Base-by-base conservation (phyloP, 2,888 invertebrate species). In the Diaperis boleti region DNA sequence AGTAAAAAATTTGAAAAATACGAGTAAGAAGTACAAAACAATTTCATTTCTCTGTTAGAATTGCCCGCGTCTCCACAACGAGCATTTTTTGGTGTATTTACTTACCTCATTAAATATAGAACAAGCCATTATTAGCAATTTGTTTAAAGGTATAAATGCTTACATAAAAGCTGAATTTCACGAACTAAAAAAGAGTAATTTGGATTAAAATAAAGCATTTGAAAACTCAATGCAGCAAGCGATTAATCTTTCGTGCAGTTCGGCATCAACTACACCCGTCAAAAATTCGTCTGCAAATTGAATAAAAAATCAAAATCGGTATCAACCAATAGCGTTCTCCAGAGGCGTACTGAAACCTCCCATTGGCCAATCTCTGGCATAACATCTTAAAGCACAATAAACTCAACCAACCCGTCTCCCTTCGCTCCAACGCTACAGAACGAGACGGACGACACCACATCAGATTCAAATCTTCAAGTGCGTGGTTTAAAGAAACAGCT, bases 401-500 rank as follows among this genome's bases (percentile, higher is more conserved):
- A 62, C 44, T 54, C 18, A 41, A 14, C 8, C 11, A 33, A 17
- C 37, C 33, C 39, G 7, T 45, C 54, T 29, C 42, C 44, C 14
- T 52, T 29, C 15, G 18, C n/a, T 39, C 4, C 29, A 42, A 26
- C 15, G 15, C 18, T 7, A 6, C 17, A 55, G 22, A 67, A 29
- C 49, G 59, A 66, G 66, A 70, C 45, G 18, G 49, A 56, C 31
- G 31, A 33, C 6, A 22, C n/a, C 35, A 26, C 20, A 49, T 56
- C 15, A 13, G 4, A 10, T 37, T 56, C 56, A 17, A 11, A 37
- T 56, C 59, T 44, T 33, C 37, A 59, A 64, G 60, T 55, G 55
- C 66, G 72, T 70, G 72, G 69, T 73, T 72, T 73, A 75, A 62
- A 72, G 74, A 69, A 71, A 73, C 72, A 67, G 71, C 66, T 68